These are phyloP conservation scores for Fregetta grallaria DNA, from an alignment of 2,113 vertebrate genomes.

Conservation along the genomic window DNA sequence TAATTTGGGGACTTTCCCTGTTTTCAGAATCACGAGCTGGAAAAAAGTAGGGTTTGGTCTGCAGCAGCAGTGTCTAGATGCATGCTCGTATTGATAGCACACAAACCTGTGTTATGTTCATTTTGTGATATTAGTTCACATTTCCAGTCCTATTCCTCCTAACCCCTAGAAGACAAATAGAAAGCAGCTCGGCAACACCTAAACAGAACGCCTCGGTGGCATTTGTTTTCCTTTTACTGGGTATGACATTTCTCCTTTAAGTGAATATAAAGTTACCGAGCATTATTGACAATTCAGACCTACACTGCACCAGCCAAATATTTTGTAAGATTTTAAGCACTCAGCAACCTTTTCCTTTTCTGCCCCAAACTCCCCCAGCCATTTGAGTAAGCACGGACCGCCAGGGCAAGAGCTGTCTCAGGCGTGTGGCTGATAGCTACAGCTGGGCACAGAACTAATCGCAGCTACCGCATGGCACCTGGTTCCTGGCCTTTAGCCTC, in stretches of 20 bases:
- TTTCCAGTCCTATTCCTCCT: not conserved
- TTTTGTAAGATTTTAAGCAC: not conserved
- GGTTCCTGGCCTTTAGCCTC: not conserved
- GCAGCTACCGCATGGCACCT: not conserved
- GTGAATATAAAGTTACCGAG: not conserved
- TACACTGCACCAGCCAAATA: not conserved
- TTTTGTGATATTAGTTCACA: not conserved
- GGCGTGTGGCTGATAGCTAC: accelerated
- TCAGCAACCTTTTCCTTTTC: not conserved
- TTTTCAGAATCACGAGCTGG: not conserved
- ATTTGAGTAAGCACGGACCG: not conserved
- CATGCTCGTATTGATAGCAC: accelerated
- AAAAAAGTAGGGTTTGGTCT: not conserved
- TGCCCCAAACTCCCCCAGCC: accelerated
- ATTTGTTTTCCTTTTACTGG: not conserved
- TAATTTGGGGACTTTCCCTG: not conserved
- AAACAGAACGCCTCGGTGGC: not conserved
- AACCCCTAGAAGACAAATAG: not conserved
- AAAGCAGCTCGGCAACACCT: not conserved
- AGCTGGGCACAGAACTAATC: not conserved
- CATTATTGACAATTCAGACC: not conserved
- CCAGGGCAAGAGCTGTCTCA: not conserved
- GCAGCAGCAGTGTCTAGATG: not conserved
- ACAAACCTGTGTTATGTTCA: not conserved
- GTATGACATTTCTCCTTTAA: not conserved